Percentiles rank a stretch among this genome's conserved stretches.
phyloP scores from a whole-genome alignment of 2,113 vertebrate genomes.

The Amphiprion percula region DNA sequence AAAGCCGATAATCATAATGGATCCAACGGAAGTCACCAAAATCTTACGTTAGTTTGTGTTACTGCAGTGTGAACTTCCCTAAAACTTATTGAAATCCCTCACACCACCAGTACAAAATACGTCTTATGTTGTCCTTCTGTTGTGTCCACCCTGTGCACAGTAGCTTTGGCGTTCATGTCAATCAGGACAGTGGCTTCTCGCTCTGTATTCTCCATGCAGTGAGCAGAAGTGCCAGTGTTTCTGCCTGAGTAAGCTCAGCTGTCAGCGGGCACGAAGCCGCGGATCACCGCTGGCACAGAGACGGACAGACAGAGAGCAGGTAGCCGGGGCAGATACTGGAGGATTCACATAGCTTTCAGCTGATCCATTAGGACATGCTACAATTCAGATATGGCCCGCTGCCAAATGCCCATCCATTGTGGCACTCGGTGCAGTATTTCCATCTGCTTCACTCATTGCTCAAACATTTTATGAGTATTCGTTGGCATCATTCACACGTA shows the following conservation, averaged over 20 bases:
- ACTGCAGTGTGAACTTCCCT: neutral
- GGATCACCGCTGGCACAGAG: slow-evolving; percentile 63
- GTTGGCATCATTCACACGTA: slow-evolving; percentile 52
- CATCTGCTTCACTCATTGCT: slow-evolving; percentile 66
- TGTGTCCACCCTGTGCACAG: neutral
- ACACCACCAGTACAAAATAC: neutral
- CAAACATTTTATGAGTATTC: slow-evolving; percentile 70
- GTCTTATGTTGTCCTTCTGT: neutral
- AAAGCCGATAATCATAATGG: neutral
- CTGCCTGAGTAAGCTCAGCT: slow-evolving; percentile 71
- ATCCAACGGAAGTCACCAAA: no score
- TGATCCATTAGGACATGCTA: slow-evolving; percentile 77
- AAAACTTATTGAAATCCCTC: neutral
- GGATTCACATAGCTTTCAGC: slow-evolving; percentile 70
- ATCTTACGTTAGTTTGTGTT: neutral
- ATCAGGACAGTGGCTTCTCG: slow-evolving; percentile 17
- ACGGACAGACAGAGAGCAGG: slow-evolving; percentile 57
- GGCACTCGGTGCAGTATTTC: slow-evolving; percentile 53
- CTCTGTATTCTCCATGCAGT: slow-evolving; percentile 38
- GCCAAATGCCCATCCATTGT: slow-evolving; percentile 69
- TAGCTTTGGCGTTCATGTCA: slow-evolving; percentile 21
- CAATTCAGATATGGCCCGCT: slow-evolving; percentile 53
- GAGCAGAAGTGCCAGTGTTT: slow-evolving; percentile 54
- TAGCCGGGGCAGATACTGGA: slow-evolving; percentile 56
- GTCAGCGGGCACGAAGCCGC: slow-evolving; percentile 54